phyloP scores from a whole-genome alignment of 1,140 invertebrate species.

The Hylaeus anthracinus region DNA sequence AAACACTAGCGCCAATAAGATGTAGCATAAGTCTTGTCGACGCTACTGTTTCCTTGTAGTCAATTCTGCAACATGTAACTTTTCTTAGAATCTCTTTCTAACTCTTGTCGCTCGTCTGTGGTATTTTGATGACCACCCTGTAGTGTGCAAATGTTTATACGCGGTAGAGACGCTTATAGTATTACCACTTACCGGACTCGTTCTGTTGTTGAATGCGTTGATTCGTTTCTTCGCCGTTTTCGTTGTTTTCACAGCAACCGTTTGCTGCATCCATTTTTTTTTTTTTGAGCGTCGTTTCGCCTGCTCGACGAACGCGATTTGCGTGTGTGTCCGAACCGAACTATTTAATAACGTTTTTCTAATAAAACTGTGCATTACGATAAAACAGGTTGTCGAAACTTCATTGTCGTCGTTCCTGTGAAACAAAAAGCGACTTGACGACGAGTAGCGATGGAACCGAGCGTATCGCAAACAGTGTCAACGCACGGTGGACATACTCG shows the following conservation, averaged over 20 bases:
- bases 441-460: too few relatives aligned
- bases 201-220: constrained; percentile 19
- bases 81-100: neutral
- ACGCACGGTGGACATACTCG: too few relatives aligned
- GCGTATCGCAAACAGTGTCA: too few relatives aligned
- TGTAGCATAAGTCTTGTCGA: too few relatives aligned
- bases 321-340: constrained; percentile 18
- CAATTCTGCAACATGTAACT: neutral
- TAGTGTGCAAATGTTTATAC: constrained; percentile 44
- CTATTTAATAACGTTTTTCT: constrained; percentile 49
- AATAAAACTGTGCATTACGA: constrained; percentile 35
- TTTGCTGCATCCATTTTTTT: neutral
- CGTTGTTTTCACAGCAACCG: neutral
- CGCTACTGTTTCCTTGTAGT: neutral
- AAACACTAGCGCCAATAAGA: neutral
- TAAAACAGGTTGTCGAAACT: neutral
- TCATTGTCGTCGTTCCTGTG: too few relatives aligned
- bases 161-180: constrained; percentile 27
- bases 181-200: constrained; percentile 12
- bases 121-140: neutral
- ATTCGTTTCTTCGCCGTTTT: constrained; percentile 3
- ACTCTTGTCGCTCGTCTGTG: neutral
- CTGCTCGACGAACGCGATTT: neutral
- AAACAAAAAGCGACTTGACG: too few relatives aligned
- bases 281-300: neutral